These are phyloP conservation scores for Chloromyia formosa DNA, from an alignment of 2,888 invertebrate genomes.

Conservation along the genomic window DNA sequence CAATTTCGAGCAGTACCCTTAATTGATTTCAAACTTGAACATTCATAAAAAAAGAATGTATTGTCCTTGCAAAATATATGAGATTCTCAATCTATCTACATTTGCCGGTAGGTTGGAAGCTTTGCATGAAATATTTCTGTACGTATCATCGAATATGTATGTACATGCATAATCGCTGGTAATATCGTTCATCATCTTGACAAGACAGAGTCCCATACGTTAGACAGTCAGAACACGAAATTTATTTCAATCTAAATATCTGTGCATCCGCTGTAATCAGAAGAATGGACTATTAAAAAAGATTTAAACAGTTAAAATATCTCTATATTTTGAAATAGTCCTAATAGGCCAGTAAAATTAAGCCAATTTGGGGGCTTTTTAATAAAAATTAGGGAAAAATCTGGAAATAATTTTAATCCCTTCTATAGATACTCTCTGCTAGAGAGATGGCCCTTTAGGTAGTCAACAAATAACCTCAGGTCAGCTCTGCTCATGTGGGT, in stretches of 20 bases:
- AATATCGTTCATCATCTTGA: neutral
- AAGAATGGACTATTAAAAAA: too few relatives aligned
- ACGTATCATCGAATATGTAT: neutral
- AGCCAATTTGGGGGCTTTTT: too few relatives aligned
- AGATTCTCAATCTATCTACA: neutral
- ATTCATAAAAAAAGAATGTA: neutral
- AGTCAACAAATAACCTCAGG: too few relatives aligned
- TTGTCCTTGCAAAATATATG: neutral
- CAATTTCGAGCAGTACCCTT: neutral
- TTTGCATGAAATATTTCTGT: neutral
- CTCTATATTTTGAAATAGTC: too few relatives aligned
- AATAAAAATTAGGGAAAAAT: too few relatives aligned
- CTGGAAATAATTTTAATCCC: too few relatives aligned
- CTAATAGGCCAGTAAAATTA: too few relatives aligned
- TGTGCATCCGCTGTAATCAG: too few relatives aligned
- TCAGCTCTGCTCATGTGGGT: too few relatives aligned
- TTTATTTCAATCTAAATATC: conserved; percentile 26
- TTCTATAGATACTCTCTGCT: too few relatives aligned
- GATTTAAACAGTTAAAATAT: too few relatives aligned
- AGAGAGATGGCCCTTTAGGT: too few relatives aligned
- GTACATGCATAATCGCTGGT: neutral
- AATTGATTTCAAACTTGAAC: neutral
- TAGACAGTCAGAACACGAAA: conserved; percentile 12
- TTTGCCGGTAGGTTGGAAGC: neutral
- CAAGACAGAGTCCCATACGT: neutral